phyloP scores from a whole-genome alignment of 2,113 vertebrate genomes.

The Stigmatopora argus region DNA sequence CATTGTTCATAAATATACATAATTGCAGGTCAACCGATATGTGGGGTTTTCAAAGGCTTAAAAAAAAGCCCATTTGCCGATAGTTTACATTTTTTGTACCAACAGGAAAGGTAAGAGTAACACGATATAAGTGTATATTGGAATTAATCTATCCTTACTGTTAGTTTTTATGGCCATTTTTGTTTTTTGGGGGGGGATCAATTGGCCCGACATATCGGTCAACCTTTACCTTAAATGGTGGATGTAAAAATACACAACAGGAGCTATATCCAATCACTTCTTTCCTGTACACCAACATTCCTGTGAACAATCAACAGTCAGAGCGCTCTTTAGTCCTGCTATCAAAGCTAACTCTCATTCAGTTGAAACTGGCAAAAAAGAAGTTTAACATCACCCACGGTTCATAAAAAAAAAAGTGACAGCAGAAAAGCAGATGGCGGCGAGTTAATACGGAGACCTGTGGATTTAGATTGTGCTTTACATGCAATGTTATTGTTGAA shows the following conservation, averaged over 20 bases:
- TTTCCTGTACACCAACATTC: conserved; percentile 1
- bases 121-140: too few relatives aligned
- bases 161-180: too few relatives aligned
- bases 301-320: conserved; percentile 1
- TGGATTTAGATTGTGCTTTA: conserved; percentile 13
- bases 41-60: too few relatives aligned
- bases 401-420: background rate
- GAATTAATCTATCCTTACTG: too few relatives aligned
- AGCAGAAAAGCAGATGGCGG: conserved; percentile 23
- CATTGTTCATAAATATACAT: conserved; percentile 1
- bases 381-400: background rate
- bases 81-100: too few relatives aligned
- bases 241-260: conserved; percentile 29
- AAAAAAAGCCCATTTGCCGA: too few relatives aligned
- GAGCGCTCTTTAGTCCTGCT: background rate
- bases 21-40: too few relatives aligned
- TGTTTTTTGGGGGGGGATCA: too few relatives aligned
- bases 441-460: conserved; percentile 4
- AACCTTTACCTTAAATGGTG: background rate
- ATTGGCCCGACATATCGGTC: too few relatives aligned
- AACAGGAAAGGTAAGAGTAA: too few relatives aligned
- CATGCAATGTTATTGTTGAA: conserved; percentile 22
- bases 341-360: background rate
- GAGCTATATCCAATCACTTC: conserved; percentile 8
- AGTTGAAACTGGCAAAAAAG: background rate